Evolutionary conservation across 2,113 vertebrate genomes (phyloP).

Genomic region (Tyto alba): DNA sequence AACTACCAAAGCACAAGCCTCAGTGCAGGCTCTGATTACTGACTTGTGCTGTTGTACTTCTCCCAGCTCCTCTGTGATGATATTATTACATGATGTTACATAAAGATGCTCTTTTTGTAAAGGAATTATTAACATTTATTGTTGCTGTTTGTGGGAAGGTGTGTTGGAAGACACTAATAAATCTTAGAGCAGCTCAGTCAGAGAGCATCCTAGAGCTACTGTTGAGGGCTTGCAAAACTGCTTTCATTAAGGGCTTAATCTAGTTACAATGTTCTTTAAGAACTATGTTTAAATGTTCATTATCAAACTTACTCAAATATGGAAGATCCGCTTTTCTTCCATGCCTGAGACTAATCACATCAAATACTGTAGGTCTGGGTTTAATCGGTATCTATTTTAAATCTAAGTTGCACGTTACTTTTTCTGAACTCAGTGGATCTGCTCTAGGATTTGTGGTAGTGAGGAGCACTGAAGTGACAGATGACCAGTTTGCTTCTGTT

Average conservation of each 20-base stretch:
- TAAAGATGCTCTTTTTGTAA: not conserved
- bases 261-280: not conserved
- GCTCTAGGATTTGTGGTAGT: not conserved
- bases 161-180: not conserved
- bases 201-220: accelerated
- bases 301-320: not conserved
- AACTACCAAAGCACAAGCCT: not conserved
- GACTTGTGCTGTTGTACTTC: not conserved
- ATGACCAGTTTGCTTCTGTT: not conserved
- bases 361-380: not conserved
- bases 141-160: not conserved
- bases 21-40: accelerated
- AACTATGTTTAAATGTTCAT: not conserved
- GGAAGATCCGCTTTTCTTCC: not conserved
- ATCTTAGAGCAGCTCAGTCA: not conserved
- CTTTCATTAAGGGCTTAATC: not conserved
- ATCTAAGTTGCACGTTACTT: not conserved
- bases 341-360: not conserved
- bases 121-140: not conserved
- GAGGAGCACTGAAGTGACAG: not conserved
- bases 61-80: not conserved
- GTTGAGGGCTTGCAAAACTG: not conserved
- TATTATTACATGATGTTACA: not conserved
- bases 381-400: not conserved
- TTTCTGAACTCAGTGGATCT: not conserved